These are phyloP conservation scores for Phoenicopterus ruber DNA, from an alignment of 2,113 vertebrate genomes.

Conservation along the genomic window DNA sequence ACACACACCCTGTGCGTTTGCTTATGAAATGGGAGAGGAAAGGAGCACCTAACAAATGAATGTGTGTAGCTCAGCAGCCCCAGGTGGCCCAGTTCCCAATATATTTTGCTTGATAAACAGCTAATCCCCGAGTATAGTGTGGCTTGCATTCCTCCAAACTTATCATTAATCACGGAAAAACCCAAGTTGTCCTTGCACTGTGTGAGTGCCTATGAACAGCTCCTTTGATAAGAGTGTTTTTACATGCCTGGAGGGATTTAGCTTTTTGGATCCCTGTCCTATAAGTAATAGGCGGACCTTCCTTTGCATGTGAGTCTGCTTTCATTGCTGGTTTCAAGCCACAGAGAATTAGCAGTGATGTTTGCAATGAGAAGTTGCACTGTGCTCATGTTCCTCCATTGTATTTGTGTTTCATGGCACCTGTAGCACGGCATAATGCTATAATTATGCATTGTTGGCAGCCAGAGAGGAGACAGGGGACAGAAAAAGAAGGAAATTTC, in stretches of 20 bases:
- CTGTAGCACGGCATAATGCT: background rate
- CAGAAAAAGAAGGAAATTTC: background rate
- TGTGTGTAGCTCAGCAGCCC: conserved; percentile 28
- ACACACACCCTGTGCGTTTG: background rate
- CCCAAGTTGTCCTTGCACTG: conserved; percentile 25
- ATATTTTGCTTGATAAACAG: conserved; percentile 66
- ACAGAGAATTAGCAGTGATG: background rate
- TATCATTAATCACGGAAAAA: conserved; percentile 66
- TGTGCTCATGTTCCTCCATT: background rate
- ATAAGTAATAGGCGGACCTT: conserved; percentile 10
- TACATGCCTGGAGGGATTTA: conserved; percentile 64
- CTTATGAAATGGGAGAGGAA: conserved; percentile 9
- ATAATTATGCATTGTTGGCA: background rate
- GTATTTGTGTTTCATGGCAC: background rate
- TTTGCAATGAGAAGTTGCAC: background rate
- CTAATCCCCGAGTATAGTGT: conserved; percentile 33
- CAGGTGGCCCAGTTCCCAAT: conserved; percentile 36
- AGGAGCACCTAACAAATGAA: conserved; percentile 26
- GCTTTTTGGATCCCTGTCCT: conserved; percentile 53
- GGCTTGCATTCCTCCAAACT: conserved; percentile 62
- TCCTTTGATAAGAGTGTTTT: conserved; percentile 71
- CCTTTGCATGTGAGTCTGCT: conserved; percentile 42
- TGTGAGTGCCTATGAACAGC: conserved; percentile 47
- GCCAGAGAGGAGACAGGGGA: background rate
- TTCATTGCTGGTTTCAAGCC: conserved; percentile 16